Evolutionary conservation across 2,113 vertebrate species (phyloP).

Genomic region (Colius striatus): DNA sequence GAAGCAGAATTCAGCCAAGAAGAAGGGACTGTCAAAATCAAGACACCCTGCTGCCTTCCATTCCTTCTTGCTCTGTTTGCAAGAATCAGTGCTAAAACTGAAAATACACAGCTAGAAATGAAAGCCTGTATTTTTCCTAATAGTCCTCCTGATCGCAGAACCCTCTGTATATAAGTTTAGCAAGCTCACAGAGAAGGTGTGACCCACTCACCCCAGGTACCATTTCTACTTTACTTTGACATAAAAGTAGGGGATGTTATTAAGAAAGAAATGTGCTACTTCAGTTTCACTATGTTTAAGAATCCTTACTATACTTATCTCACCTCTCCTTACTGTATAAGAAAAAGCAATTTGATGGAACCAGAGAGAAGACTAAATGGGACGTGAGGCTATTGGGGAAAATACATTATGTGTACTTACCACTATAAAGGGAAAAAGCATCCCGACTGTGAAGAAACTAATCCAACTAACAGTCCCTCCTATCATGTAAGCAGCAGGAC

Average conservation of each 20-base stretch:
- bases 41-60: not conserved
- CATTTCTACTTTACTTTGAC: not conserved
- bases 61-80: not conserved
- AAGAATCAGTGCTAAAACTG: not conserved
- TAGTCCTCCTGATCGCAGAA: not conserved
- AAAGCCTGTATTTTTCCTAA: not conserved
- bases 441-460: slow-evolving; percentile 90
- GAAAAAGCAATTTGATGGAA: not conserved
- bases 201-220: not conserved
- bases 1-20: not conserved
- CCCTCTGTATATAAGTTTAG: not conserved
- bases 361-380: not conserved
- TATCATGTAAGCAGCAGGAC: slow-evolving; percentile 85
- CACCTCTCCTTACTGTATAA: too few species aligned
- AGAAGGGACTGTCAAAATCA: not conserved
- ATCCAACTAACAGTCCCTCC: slow-evolving; percentile 88
- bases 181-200: not conserved
- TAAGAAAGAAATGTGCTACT: not conserved
- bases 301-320: too few species aligned
- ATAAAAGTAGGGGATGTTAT: not conserved
- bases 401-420: slow-evolving; percentile 58
- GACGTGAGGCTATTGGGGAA: not conserved
- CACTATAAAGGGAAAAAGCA: slow-evolving; percentile 90
- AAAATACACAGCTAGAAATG: not conserved
- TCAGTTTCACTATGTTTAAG: not conserved